Base-by-base conservation (phyloP, 2,888 invertebrate species). In the Epsilonema sp. region DNA sequence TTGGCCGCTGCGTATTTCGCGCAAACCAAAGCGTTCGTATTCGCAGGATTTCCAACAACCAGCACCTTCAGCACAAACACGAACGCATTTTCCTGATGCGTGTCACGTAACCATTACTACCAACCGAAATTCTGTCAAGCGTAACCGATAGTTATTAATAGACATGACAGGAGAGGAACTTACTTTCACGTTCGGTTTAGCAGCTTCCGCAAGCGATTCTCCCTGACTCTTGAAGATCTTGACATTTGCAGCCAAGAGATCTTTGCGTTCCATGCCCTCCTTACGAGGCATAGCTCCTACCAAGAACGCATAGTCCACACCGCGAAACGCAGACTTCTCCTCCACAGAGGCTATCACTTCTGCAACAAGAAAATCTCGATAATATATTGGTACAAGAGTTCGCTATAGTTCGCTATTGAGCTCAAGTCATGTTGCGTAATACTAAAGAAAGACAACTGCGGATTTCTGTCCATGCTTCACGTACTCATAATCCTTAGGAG, bases 11-110 rank as follows among this genome's bases (percentile, higher is more conserved):
- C 89, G 65, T 87, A 92, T 63, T 85, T 84, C 13, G 85, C 81
- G 67, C 89, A 87, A 56, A 97, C 85, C 44, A 86, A 71, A 13
- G 92, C 92, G 70, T 99, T 97, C 2, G 97, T 99, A 67, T 99
- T 99, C 20, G 97, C 97, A 44, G 97, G 97, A 69, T 97, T 97
- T 38, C 97, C 97, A 56, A 99, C 97, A 36, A 99, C 94, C 40
- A 99, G 73, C 20, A 74, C 66, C 70, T 71, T n/a, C n/a, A n/a
- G n/a, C n/a, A n/a, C n/a, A n/a, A n/a, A n/a, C n/a, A n/a, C n/a
- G n/a, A n/a, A n/a, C n/a, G n/a, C n/a, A n/a, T n/a, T n/a, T n/a
- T n/a, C n/a, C n/a, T n/a, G n/a, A n/a, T n/a, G n/a, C n/a, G n/a
- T n/a, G n/a, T n/a, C n/a, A n/a, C n/a, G n/a, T n/a, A n/a, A n/a